phyloP scores from a whole-genome alignment of 2,113 vertebrate genomes.

The Struthidea cinerea region DNA sequence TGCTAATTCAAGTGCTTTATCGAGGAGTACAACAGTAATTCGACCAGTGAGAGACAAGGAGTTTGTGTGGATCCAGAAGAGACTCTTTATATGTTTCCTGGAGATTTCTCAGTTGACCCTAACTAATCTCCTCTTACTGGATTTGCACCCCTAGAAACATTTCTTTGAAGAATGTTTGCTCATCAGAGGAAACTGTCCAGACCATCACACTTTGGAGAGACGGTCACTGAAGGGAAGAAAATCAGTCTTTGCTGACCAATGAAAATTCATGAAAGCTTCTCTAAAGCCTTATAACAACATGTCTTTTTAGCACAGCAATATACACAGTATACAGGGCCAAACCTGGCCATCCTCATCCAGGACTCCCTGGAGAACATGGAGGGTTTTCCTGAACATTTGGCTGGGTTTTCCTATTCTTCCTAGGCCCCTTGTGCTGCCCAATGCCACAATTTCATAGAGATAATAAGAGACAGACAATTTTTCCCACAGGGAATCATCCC shows the following conservation, averaged over 20 bases:
- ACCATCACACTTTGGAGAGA: background rate
- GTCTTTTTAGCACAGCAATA: background rate
- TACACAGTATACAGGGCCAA: background rate
- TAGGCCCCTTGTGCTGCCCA: background rate
- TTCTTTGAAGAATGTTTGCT: background rate
- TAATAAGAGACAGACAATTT: background rate
- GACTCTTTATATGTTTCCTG: background rate
- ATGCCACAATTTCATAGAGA: background rate
- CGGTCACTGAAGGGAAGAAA: background rate
- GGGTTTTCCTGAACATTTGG: background rate
- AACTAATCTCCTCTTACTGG: constrained; percentile 5
- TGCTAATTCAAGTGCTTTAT: background rate
- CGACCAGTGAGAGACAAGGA: background rate
- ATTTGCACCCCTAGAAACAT: background rate
- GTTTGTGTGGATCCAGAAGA: background rate
- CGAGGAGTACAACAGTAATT: background rate
- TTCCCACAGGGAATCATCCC: background rate
- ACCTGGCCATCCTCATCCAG: background rate
- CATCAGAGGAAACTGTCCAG: background rate
- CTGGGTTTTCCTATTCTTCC: background rate
- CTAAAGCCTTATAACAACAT: background rate
- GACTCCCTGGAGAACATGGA: background rate
- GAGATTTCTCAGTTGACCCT: background rate
- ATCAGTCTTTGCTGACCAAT: background rate
- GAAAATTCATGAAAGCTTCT: background rate